Evolutionary conservation across 2,888 invertebrate genomes (phyloP).

Genomic region (Hydriomena furcata): DNA sequence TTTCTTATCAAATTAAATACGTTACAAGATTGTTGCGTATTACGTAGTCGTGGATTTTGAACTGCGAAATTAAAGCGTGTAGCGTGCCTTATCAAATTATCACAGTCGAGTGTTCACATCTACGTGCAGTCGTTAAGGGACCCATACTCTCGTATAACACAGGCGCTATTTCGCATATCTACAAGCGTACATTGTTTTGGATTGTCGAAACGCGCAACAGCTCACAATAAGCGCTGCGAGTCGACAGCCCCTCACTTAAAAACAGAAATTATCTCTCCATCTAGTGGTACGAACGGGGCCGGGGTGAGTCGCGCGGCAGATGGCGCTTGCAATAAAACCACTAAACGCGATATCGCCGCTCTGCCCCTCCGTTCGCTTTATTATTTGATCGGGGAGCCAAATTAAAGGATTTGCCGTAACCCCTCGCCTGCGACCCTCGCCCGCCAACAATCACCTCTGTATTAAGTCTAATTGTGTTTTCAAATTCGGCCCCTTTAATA

Average conservation of each 20-base stretch:
- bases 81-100: slow-evolving; percentile 66
- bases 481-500: slow-evolving; percentile 77
- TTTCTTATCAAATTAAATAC: slow-evolving; percentile 11
- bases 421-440: slow-evolving; percentile 77
- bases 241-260: slow-evolving; percentile 61
- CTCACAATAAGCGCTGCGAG: slow-evolving; percentile 66
- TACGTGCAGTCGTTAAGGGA: slow-evolving; percentile 62
- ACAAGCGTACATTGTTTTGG: slow-evolving; percentile 56
- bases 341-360: slow-evolving; percentile 81
- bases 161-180: slow-evolving; percentile 67
- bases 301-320: slow-evolving; percentile 71
- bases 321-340: slow-evolving; percentile 84
- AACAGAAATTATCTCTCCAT: slow-evolving; percentile 81
- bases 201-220: slow-evolving; percentile 76
- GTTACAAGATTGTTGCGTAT: slow-evolving; percentile 12
- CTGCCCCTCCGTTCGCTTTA: slow-evolving; percentile 76
- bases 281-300: slow-evolving; percentile 50
- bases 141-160: slow-evolving; percentile 66
- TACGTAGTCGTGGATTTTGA: slow-evolving; percentile 7
- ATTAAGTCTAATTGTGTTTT: slow-evolving; percentile 84
- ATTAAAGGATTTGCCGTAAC: slow-evolving; percentile 82
- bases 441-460: slow-evolving; percentile 82
- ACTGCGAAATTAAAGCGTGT: slow-evolving; percentile 16
- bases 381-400: slow-evolving; percentile 83
- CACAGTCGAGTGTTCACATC: slow-evolving; percentile 56